Percentiles rank a stretch among this genome's conserved stretches.
These are phyloP conservation scores for Accipiter cooperii DNA, from an alignment of 2,113 vertebrate genomes.

Conservation along the genomic window DNA sequence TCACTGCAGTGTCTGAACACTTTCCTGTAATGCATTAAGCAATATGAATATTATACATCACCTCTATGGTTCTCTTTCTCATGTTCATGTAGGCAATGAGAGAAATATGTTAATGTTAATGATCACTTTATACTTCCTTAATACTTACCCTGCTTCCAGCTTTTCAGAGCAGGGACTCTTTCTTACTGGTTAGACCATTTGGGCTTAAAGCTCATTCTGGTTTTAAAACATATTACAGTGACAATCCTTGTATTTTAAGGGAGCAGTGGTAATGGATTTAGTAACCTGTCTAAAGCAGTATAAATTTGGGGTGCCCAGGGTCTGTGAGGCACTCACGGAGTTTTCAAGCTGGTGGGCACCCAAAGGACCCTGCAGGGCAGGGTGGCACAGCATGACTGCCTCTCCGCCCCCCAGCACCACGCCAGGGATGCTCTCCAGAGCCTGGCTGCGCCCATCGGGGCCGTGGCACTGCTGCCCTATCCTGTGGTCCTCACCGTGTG, in stretches of 20 bases:
- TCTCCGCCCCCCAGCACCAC: not conserved
- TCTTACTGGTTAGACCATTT: not conserved
- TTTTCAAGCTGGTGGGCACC: not conserved
- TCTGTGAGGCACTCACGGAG: not conserved
- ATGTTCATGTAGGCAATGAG: not conserved
- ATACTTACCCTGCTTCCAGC: not conserved
- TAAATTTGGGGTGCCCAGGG: not conserved
- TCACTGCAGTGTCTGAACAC: not conserved
- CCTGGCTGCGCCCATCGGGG: fast-evolving
- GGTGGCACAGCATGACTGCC: not conserved
- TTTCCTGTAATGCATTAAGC: conserved; percentile 23
- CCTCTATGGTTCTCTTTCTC: not conserved
- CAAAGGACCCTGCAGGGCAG: not conserved
- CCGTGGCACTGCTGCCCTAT: fast-evolving
- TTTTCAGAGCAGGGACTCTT: not conserved
- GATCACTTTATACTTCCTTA: not conserved
- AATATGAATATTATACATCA: conserved; percentile 36
- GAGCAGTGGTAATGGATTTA: not conserved
- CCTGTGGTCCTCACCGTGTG: not conserved
- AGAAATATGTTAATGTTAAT: conserved; percentile 32
- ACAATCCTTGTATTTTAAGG: not conserved
- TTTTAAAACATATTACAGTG: not conserved
- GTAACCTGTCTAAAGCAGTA: not conserved
- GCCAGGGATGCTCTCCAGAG: not conserved
- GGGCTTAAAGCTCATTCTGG: not conserved